phyloP scores from a whole-genome alignment of 2,888 invertebrate genomes.

The Acanthosepion lycidas region DNA sequence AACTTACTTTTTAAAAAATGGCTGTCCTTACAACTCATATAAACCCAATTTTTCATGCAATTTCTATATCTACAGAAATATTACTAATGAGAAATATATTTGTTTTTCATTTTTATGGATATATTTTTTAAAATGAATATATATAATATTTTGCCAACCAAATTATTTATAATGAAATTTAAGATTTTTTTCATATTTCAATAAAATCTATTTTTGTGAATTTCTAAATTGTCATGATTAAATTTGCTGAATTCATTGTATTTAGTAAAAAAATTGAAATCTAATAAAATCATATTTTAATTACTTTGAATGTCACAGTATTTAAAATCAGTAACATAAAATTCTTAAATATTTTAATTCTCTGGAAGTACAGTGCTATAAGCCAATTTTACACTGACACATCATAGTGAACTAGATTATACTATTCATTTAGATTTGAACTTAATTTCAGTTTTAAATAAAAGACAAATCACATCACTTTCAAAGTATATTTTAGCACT shows the following conservation, averaged over 20 bases:
- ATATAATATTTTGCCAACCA: background rate
- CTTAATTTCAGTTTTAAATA: too few species aligned
- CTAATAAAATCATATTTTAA: background rate
- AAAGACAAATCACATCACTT: too few species aligned
- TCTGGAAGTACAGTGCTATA: too few species aligned
- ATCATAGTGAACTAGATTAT: too few species aligned
- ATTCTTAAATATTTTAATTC: background rate
- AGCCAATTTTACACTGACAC: too few species aligned
- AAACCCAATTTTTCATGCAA: background rate
- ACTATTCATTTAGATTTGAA: too few species aligned
- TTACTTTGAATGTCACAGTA: background rate
- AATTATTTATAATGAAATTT: background rate
- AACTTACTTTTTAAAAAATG: background rate
- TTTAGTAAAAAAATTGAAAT: background rate
- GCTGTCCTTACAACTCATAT: background rate
- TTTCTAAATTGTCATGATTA: background rate
- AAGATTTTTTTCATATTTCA: background rate
- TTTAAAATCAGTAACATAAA: background rate
- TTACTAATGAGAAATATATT: background rate
- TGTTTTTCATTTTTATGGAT: background rate
- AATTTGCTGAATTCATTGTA: background rate
- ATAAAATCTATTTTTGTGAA: background rate
- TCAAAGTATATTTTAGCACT: too few species aligned
- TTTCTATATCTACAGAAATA: background rate
- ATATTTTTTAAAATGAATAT: background rate